These are phyloP conservation scores for Corvus hawaiiensis DNA, from an alignment of 2,113 vertebrate genomes.

Conservation along the genomic window DNA sequence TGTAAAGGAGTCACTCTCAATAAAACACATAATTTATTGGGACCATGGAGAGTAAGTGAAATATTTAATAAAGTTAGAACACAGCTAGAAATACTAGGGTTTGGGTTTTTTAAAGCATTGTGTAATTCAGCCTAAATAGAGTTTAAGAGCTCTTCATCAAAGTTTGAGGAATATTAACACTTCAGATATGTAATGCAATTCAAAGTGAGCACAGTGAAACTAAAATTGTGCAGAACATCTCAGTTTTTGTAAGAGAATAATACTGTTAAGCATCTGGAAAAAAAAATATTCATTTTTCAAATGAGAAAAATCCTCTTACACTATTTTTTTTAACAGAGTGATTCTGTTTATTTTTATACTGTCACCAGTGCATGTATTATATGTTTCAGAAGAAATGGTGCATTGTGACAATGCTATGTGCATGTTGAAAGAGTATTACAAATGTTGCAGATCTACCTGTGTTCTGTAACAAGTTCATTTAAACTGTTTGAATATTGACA, in stretches of 20 bases:
- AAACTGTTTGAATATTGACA: not conserved
- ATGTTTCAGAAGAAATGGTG: not conserved
- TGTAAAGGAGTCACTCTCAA: not conserved
- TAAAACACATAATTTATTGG: not conserved
- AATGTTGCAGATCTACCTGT: not conserved
- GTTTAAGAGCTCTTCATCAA: not conserved
- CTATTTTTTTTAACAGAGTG: constrained; percentile 14
- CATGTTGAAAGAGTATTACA: not conserved
- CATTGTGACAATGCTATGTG: not conserved
- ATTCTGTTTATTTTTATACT: constrained; percentile 46
- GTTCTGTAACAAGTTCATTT: not conserved
- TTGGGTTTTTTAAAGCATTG: not conserved
- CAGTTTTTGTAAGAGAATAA: not conserved
- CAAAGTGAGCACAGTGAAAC: not conserved
- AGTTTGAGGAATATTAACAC: not conserved
- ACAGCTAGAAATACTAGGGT: not conserved
- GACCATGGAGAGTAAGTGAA: not conserved
- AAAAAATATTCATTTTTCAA: not conserved
- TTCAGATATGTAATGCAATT: not conserved
- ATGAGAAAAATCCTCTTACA: not conserved
- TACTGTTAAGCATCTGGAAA: not conserved
- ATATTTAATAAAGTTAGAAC: not conserved
- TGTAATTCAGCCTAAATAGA: not conserved
- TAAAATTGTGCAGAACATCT: not conserved
- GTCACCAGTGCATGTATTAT: not conserved